Evolutionary conservation across 2,113 vertebrate species (phyloP).

Genomic region (Anhinga rufa): DNA sequence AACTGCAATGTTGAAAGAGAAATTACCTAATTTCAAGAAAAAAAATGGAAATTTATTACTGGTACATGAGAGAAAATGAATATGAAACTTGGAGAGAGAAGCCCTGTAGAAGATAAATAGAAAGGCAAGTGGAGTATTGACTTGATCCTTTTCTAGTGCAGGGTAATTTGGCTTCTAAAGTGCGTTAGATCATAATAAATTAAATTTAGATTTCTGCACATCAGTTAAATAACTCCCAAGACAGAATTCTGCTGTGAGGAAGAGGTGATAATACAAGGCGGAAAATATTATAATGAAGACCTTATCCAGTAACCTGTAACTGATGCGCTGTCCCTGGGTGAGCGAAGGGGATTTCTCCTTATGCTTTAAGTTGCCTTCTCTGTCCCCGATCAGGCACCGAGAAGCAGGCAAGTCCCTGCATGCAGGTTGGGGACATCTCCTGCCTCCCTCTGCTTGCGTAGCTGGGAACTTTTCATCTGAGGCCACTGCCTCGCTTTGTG

Average conservation of each 20-base stretch:
- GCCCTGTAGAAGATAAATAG: slow-evolving; percentile 73
- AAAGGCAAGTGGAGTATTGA: slow-evolving; percentile 77
- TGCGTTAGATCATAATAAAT: slow-evolving; percentile 81
- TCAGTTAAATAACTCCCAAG: slow-evolving; percentile 77
- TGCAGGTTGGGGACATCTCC: not conserved
- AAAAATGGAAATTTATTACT: slow-evolving; percentile 71
- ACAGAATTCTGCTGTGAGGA: slow-evolving; percentile 66
- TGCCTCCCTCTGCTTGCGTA: not conserved
- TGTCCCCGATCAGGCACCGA: not conserved
- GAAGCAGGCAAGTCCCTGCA: not conserved
- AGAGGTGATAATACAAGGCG: slow-evolving; percentile 65
- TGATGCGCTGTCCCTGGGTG: slow-evolving; percentile 39
- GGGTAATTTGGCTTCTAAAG: slow-evolving; percentile 77
- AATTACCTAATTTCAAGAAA: slow-evolving; percentile 72
- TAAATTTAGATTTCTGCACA: slow-evolving; percentile 80
- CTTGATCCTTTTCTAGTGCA: slow-evolving; percentile 74
- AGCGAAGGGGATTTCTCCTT: slow-evolving; percentile 6
- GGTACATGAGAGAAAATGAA: slow-evolving; percentile 69
- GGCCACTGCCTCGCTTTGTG: not conserved
- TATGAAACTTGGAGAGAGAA: slow-evolving; percentile 61
- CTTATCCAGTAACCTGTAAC: slow-evolving; percentile 70
- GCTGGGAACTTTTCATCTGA: not conserved
- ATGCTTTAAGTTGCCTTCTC: not conserved
- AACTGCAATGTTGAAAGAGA: slow-evolving; percentile 66
- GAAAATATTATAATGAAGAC: slow-evolving; percentile 73